Conservation (phyloP, 2,113 vertebrate species). For the Podocnemis expansa region DNA sequence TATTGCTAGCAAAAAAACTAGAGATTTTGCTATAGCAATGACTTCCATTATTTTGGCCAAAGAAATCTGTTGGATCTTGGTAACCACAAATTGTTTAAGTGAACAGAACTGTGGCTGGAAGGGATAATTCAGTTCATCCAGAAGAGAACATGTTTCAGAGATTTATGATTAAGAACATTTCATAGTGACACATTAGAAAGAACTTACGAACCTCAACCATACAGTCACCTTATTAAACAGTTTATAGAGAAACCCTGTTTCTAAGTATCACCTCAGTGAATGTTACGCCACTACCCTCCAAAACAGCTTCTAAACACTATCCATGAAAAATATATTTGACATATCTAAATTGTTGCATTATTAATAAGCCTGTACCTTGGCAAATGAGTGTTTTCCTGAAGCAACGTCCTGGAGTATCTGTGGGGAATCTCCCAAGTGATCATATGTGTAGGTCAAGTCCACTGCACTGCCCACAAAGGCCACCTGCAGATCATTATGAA, state of each 20-base stretch:
- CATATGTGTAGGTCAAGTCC: slow-evolving; percentile 91
- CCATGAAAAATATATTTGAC: not conserved
- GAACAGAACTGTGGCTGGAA: not conserved
- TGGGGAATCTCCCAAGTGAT: slow-evolving; percentile 93
- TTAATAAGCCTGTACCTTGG: slow-evolving; percentile 78
- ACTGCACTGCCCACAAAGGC: slow-evolving; percentile 89
- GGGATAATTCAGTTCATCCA: not conserved
- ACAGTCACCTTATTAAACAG: not conserved
- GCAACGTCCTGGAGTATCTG: slow-evolving; percentile 89
- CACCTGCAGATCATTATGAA: slow-evolving; percentile 95
- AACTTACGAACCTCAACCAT: not conserved
- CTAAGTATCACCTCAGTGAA: not conserved
- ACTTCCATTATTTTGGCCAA: not conserved
- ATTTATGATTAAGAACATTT: not conserved
- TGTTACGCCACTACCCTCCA: not conserved
- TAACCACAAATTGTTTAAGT: not conserved
- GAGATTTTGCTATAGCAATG: not conserved
- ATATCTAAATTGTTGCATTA: not conserved
- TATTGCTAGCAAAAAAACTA: not conserved
- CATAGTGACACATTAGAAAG: not conserved
- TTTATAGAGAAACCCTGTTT: not conserved
- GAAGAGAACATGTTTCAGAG: not conserved
- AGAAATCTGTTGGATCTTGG: not conserved
- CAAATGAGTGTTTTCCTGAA: slow-evolving; percentile 88
- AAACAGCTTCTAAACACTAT: not conserved